A percentile compares a stretch with the other conserved stretches of the same genome.
Conservation (phyloP, 2,888 invertebrate genomes). For the Muscina levida region DNA sequence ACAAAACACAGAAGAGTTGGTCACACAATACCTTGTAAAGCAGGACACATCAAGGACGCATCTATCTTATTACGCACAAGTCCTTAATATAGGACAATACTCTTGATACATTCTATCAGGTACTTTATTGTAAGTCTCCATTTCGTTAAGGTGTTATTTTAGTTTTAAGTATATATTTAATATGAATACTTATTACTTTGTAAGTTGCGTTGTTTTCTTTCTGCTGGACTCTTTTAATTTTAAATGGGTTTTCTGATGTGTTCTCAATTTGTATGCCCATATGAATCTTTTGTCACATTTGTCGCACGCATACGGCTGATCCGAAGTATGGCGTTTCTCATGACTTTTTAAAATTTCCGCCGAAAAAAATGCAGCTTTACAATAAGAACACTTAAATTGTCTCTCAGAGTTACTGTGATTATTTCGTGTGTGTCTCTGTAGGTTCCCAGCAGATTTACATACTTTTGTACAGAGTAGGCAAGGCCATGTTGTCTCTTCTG, state of each 20-base stretch:
- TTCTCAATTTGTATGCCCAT: not conserved
- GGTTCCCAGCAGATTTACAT: slow-evolving; percentile 74
- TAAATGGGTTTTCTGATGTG: not conserved
- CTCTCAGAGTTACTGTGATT: not conserved
- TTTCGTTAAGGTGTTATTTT: too few relatives aligned
- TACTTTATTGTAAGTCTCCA: too few relatives aligned
- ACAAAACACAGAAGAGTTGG: too few relatives aligned
- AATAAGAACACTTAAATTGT: slow-evolving; percentile 73
- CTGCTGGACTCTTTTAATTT: too few relatives aligned
- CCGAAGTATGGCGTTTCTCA: slow-evolving; percentile 77
- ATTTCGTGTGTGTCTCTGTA: slow-evolving; percentile 70
- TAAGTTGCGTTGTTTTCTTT: too few relatives aligned
- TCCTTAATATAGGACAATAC: too few relatives aligned
- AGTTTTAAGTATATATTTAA: too few relatives aligned
- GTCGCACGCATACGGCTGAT: slow-evolving; percentile 65
- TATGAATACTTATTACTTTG: too few relatives aligned
- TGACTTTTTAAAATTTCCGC: slow-evolving; percentile 76
- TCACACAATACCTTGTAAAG: too few relatives aligned
- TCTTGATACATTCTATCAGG: too few relatives aligned
- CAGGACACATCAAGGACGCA: too few relatives aligned
- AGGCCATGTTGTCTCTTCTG: slow-evolving; percentile 74
- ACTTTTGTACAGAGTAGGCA: slow-evolving; percentile 74
- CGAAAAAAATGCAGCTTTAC: slow-evolving; percentile 74
- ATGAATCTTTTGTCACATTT: slow-evolving; percentile 7
- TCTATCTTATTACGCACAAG: too few relatives aligned